A percentile compares a stretch with the other conserved stretches of the same genome.
Conservation (phyloP, 2,888 invertebrate genomes). For the Plagodis dolabraria region DNA sequence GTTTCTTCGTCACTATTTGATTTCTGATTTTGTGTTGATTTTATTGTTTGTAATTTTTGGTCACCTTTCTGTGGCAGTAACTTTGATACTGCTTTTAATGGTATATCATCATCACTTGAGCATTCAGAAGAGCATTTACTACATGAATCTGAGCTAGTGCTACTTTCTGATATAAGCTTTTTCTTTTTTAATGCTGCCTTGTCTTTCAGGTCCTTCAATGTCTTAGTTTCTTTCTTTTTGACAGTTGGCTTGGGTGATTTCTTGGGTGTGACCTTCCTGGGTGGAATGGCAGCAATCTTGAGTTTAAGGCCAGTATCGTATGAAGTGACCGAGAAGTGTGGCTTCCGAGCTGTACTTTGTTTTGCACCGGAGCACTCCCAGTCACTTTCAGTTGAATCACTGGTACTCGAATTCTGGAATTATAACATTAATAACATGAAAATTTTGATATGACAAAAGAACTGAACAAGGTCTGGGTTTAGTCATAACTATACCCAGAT, state of each 20-base stretch:
- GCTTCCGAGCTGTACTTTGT: conserved; percentile 63
- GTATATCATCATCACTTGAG: conserved; percentile 78
- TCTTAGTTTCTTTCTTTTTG: conserved; percentile 67
- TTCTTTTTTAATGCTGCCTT: conserved; percentile 56
- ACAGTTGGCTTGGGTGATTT: conserved; percentile 65
- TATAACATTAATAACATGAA: neutral
- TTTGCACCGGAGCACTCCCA: conserved; percentile 74
- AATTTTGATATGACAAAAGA: neutral
- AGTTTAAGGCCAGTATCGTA: conserved; percentile 86
- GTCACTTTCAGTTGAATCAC: conserved; percentile 74
- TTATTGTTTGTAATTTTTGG: conserved; percentile 47
- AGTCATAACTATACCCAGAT: no score
- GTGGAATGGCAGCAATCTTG: conserved; percentile 86
- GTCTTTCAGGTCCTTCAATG: conserved; percentile 46
- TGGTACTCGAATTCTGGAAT: conserved; percentile 72
- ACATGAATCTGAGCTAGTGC: conserved; percentile 80
- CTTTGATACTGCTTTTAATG: conserved; percentile 74
- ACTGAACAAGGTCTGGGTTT: no score
- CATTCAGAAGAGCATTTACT: conserved; percentile 78
- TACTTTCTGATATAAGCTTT: conserved; percentile 68
- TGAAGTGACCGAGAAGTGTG: conserved; percentile 86
- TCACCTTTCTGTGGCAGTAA: conserved; percentile 63
- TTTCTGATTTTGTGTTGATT: conserved; percentile 47
- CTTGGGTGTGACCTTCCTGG: conserved; percentile 69
- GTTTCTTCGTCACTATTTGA: conserved; percentile 65